phyloP scores from a whole-genome alignment of 2,888 invertebrate species.

The Lasioglossum malachurum region DNA sequence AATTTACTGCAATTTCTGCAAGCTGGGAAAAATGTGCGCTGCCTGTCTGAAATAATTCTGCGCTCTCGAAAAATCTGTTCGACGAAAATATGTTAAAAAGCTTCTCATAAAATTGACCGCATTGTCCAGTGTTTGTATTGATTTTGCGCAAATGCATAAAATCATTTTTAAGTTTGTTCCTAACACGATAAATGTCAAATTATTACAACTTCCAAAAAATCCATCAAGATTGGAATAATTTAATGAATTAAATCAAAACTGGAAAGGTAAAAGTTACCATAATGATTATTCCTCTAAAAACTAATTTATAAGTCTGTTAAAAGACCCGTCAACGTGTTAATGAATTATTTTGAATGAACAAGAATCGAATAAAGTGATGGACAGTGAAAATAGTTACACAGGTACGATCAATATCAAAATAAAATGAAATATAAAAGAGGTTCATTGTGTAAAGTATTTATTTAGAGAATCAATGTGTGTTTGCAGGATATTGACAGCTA shows the following conservation, averaged over 20 bases:
- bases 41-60: neutral
- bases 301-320: neutral
- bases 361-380: neutral
- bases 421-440: neutral
- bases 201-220: neutral
- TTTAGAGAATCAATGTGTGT: neutral
- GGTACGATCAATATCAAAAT: neutral
- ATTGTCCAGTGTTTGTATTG: neutral
- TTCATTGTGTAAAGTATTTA: neutral
- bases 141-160: neutral
- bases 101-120: neutral
- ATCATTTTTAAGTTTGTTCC: neutral
- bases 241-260: neutral
- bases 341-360: neutral
- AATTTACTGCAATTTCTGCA: slow-evolving; percentile 2
- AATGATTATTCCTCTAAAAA: neutral
- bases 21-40: slow-evolving; percentile 1
- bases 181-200: neutral
- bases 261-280: neutral
- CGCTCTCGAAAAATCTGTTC: neutral
- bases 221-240: neutral
- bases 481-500: neutral
- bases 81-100: neutral
- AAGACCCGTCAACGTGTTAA: too few species aligned
- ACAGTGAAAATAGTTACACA: neutral